These are phyloP conservation scores for Sinopyrophorus schimmeli DNA, from an alignment of 2,888 invertebrate species.

Conservation along the genomic window DNA sequence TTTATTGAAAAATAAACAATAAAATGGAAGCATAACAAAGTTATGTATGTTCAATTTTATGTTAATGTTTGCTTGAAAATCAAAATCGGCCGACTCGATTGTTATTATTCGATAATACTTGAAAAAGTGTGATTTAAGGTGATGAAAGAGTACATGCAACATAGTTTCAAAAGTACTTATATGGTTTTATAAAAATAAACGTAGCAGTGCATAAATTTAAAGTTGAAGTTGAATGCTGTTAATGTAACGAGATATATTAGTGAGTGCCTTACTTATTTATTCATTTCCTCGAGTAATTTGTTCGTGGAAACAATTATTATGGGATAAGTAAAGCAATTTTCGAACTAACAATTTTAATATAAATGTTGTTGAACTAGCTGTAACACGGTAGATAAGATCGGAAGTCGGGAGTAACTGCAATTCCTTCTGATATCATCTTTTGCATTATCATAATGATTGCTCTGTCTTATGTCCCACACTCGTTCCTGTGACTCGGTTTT, in stretches of 20 bases:
- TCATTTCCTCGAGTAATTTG: slow-evolving; percentile 14
- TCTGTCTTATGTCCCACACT: slow-evolving; percentile 39
- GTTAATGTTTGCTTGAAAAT: too few species aligned
- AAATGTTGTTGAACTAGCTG: slow-evolving; percentile 32
- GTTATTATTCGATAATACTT: too few species aligned
- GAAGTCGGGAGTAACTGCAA: slow-evolving; percentile 34
- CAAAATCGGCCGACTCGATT: too few species aligned
- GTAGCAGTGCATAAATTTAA: not conserved
- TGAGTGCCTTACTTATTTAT: slow-evolving; percentile 8
- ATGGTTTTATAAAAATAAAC: too few species aligned
- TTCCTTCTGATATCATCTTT: slow-evolving; percentile 36
- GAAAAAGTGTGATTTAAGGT: too few species aligned
- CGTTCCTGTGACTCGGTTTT: slow-evolving; percentile 38
- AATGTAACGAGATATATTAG: too few species aligned
- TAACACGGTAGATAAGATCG: slow-evolving; percentile 30
- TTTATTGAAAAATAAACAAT: too few species aligned
- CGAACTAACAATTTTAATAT: slow-evolving; percentile 24
- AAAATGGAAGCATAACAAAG: too few species aligned
- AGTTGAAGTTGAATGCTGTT: not conserved
- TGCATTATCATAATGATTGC: slow-evolving; percentile 38
- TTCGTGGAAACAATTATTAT: slow-evolving; percentile 16
- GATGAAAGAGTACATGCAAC: too few species aligned
- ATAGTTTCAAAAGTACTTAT: too few species aligned
- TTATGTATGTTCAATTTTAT: too few species aligned
- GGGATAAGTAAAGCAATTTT: slow-evolving; percentile 18